Evolutionary conservation across 2,797 vertebrate genomes (phyloP).

Genomic region (Dromococcyx pavoninus): DNA sequence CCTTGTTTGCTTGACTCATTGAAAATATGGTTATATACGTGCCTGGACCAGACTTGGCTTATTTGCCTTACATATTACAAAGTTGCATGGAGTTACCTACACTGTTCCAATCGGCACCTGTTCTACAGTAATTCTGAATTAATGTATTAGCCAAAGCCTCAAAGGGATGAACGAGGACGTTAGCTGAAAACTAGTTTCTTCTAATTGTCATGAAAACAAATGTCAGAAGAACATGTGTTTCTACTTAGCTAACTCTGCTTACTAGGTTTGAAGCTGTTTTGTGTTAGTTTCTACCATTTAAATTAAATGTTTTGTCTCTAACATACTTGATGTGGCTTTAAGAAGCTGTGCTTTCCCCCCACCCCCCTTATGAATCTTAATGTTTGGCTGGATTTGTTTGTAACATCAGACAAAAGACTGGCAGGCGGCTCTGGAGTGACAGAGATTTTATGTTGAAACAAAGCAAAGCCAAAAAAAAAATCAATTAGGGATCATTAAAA

Average conservation of each 20-base stretch:
- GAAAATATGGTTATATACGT: slow-evolving; percentile 2
- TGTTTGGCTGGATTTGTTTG: slow-evolving; percentile 73
- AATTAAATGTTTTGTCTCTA: slow-evolving; percentile 71
- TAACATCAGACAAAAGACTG: slow-evolving; percentile 69
- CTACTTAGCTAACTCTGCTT: slow-evolving; percentile 51
- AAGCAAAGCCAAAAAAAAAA: slow-evolving; percentile 20
- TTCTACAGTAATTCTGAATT: slow-evolving; percentile 13
- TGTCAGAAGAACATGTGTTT: slow-evolving; percentile 65
- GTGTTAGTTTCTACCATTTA: slow-evolving; percentile 67
- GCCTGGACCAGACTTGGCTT: slow-evolving; percentile 17
- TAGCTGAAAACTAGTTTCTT: slow-evolving; percentile 62
- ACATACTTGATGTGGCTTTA: slow-evolving; percentile 69
- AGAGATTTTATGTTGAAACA: slow-evolving; percentile 62
- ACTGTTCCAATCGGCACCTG: slow-evolving; percentile 37
- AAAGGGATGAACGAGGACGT: slow-evolving; percentile 34
- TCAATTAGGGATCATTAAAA: slow-evolving; percentile 48
- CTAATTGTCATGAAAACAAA: slow-evolving; percentile 71
- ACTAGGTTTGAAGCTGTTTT: slow-evolving; percentile 64
- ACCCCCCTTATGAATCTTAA: slow-evolving; percentile 60
- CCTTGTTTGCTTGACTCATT: neutral
- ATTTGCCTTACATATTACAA: neutral
- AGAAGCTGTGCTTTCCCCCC: slow-evolving; percentile 55
- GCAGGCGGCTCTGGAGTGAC: slow-evolving; percentile 44
- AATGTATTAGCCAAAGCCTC: neutral
- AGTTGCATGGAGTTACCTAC: neutral